Evolutionary conservation across 1,140 invertebrate species (phyloP).

Genomic region (Philopotamus ludificatus): DNA sequence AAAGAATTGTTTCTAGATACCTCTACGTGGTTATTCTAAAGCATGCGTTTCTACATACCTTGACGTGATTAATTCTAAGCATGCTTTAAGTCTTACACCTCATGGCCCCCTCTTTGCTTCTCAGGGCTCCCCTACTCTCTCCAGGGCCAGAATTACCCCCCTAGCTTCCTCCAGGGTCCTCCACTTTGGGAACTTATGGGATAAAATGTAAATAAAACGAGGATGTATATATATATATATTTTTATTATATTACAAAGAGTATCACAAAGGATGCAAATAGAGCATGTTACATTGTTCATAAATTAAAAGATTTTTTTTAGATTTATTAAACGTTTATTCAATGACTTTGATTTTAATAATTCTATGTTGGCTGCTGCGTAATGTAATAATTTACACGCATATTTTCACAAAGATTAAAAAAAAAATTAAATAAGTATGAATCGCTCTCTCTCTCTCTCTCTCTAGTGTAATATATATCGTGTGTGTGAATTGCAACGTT

Average conservation of each 20-base stretch:
- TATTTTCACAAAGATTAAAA: background rate
- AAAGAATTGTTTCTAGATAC: no score
- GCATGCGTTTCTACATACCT: no score
- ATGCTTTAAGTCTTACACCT: no score
- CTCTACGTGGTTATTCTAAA: no score
- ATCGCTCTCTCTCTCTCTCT: slow-evolving; percentile 12
- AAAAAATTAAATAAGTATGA: slow-evolving; percentile 29
- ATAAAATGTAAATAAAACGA: no score
- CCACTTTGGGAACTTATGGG: background rate
- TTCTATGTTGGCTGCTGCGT: slow-evolving; percentile 17
- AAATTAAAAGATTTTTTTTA: slow-evolving; percentile 29
- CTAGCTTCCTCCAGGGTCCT: no score
- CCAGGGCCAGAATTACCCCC: no score
- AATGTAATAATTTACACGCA: slow-evolving; percentile 1
- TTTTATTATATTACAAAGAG: slow-evolving; percentile 40
- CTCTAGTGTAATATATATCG: background rate
- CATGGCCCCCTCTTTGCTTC: no score
- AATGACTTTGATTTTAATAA: background rate
- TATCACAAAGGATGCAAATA: slow-evolving; percentile 41
- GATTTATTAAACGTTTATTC: slow-evolving; percentile 12
- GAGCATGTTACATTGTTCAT: slow-evolving; percentile 39
- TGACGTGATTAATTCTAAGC: no score
- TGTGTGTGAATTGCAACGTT: slow-evolving; percentile 15
- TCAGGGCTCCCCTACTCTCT: no score
- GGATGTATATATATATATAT: slow-evolving; percentile 32